Base-by-base conservation (phyloP, 1,140 invertebrate genomes). In the Lordiphosa mommai region DNA sequence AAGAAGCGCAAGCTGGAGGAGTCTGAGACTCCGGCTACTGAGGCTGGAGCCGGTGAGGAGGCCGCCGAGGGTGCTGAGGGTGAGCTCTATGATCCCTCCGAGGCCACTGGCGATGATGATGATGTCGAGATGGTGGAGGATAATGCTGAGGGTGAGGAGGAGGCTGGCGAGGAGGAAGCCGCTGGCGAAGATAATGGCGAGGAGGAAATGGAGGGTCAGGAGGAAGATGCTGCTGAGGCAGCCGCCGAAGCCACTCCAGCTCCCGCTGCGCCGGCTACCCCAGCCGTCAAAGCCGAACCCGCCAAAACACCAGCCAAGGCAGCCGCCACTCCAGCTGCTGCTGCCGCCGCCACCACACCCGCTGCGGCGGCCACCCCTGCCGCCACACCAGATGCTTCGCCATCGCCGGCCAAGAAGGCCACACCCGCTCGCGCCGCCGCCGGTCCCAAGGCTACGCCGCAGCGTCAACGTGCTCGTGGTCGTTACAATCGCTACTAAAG, bases 1-100 rank as follows among this genome's bases (percentile, higher is more conserved):
- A 88, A 88, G 70, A 89, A 88, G 70, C 64, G 73, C 23, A 88
- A 88, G 61, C 12, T 88, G 1, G 86, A 88, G 37, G 87, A 86
- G 49, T 13, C 68, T 0, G 87, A 88, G 46, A 34, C 77, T 9
- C 61, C 63, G 0, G 53, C 58, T 7, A 86, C 88, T 73, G 40
- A 43, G 9, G 40, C 12, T 43, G 40, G 16, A 2, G 40, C 10
- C 2, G 40, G 40, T 27, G 76, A 87, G 16, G 77, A 48, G 30
- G 67, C 56, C 5, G 73, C 51, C 9, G 72, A 82, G 7, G 74
- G 56, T 36, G 64, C 47, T 5, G 65, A 68, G 1, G 55, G 58
- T n/a, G 73, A 80, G 41, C 47, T 68, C 4, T 77, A 86, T 38
- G 84, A 68, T 56, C 73, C 73, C 32, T 65, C 73, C 1, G 84